Evolutionary conservation across 2,113 vertebrate genomes (phyloP).

Genomic region (Chaenocephalus aceratus): DNA sequence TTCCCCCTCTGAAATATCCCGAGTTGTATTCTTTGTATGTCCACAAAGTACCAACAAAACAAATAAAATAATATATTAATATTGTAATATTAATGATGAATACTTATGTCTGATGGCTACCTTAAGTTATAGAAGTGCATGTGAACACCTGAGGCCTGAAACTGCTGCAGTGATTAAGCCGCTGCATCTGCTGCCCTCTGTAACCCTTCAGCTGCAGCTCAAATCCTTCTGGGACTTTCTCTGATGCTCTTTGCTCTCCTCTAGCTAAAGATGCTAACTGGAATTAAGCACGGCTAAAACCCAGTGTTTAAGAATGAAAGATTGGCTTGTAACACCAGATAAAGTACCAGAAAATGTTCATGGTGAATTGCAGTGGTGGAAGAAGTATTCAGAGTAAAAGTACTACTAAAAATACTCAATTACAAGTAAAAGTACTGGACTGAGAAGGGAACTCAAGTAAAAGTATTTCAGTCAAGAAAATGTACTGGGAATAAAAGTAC

Average conservation of each 20-base stretch:
- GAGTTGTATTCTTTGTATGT: background rate
- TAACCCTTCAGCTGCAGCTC: slow-evolving; percentile 20
- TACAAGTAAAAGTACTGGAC: no score
- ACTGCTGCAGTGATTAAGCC: slow-evolving; percentile 19
- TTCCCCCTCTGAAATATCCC: no score
- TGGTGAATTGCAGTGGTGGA: background rate
- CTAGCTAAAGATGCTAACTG: background rate
- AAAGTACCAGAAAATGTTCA: background rate
- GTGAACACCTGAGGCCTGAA: background rate
- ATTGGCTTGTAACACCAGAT: background rate
- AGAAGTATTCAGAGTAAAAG: background rate
- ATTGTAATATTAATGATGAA: background rate
- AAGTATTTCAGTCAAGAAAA: no score
- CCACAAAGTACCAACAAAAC: background rate
- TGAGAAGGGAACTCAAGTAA: no score
- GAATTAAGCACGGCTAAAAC: background rate
- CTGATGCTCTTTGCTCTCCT: background rate
- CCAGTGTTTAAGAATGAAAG: background rate
- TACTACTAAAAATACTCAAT: no score
- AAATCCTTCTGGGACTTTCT: slow-evolving; percentile 15
- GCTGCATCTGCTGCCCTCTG: slow-evolving; percentile 1
- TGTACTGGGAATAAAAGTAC: no score
- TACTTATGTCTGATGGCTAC: background rate
- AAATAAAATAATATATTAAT: background rate
- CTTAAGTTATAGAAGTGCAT: background rate